Conservation (phyloP, 2,888 invertebrate species). For the Pristionchus entomophagus region DNA sequence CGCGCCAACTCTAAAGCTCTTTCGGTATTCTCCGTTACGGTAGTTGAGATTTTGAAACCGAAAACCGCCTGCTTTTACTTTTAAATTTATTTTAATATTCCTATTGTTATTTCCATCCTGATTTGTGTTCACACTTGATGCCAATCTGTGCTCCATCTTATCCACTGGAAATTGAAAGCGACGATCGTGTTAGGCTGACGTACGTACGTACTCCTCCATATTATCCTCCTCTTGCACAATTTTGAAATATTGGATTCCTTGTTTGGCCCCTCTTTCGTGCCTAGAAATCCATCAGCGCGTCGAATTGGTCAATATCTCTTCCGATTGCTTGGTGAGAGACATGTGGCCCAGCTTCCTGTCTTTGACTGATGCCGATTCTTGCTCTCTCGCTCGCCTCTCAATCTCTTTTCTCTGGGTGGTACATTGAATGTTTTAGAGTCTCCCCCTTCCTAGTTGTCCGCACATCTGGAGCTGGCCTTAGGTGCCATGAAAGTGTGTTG, state of each 20-base stretch:
- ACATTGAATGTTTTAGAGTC: slow-evolving; percentile 34
- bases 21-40: background rate
- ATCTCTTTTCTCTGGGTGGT: slow-evolving; percentile 35
- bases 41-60: background rate
- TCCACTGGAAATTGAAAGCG: background rate
- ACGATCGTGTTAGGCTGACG: no score
- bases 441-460: slow-evolving; percentile 10
- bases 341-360: slow-evolving; percentile 34
- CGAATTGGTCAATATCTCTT: background rate
- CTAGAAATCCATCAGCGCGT: background rate
- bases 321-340: background rate
- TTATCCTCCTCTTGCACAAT: no score
- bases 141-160: background rate
- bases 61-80: no score
- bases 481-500: slow-evolving; percentile 4
- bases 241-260: no score
- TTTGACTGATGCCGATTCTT: slow-evolving; percentile 13
- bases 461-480: slow-evolving; percentile 5
- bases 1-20: background rate
- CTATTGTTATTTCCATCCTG: background rate
- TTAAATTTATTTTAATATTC: background rate
- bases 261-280: no score
- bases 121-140: background rate
- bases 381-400: background rate
- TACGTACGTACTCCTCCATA: no score